Evolutionary conservation across 2,888 invertebrate species (phyloP).

Genomic region (Pomacea canaliculata): DNA sequence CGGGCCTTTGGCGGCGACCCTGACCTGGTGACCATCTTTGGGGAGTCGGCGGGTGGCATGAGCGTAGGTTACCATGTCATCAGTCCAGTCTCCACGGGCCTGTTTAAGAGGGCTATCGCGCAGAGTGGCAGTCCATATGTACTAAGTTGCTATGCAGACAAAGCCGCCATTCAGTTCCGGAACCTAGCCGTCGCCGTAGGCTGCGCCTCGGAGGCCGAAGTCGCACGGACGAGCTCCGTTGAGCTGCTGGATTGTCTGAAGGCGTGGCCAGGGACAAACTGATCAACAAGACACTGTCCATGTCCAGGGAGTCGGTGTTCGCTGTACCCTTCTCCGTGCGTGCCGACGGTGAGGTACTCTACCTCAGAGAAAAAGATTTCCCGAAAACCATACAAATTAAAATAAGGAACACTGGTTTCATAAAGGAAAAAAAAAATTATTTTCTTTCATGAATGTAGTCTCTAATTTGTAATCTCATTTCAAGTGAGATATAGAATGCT

Average conservation of each 20-base stretch:
- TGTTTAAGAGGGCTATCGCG: slow-evolving; percentile 9
- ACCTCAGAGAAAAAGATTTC: too few relatives aligned
- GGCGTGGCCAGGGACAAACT: not conserved
- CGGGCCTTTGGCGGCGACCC: slow-evolving; percentile 26
- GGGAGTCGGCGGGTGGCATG: slow-evolving; percentile 17
- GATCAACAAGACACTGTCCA: not conserved
- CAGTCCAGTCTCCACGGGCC: slow-evolving; percentile 3
- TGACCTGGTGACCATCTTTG: slow-evolving; percentile 15
- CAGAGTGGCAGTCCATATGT: slow-evolving; percentile 18
- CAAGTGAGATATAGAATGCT: too few relatives aligned
- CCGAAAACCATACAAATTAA: too few relatives aligned
- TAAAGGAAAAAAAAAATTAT: too few relatives aligned
- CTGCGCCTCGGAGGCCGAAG: not conserved
- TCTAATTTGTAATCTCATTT: too few relatives aligned
- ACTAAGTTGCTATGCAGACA: not conserved
- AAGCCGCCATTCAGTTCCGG: not conserved
- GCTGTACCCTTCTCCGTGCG: not conserved
- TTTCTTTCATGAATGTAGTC: too few relatives aligned
- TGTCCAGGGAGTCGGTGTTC: not conserved
- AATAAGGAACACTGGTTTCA: too few relatives aligned
- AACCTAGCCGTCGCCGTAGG: not conserved
- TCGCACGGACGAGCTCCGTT: not conserved
- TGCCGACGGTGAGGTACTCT: not conserved
- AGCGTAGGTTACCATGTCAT: slow-evolving; percentile 18
- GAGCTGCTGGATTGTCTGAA: slow-evolving; percentile 13